Evolutionary conservation across 2,113 vertebrate genomes (phyloP).

Genomic region (Aldabrachelys gigantea): DNA sequence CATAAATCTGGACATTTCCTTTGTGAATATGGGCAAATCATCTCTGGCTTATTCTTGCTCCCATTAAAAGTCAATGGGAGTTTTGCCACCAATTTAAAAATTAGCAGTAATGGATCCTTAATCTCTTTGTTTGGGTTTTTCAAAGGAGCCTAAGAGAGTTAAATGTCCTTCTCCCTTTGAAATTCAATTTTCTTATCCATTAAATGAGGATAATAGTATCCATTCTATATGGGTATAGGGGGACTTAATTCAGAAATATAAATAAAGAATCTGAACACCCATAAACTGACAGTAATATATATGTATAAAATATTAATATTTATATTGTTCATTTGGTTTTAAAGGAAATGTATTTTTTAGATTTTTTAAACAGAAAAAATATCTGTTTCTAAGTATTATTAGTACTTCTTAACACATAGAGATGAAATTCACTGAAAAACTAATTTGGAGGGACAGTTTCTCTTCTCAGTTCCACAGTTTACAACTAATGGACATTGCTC

Average conservation of each 20-base stretch:
- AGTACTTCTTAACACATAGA: rapidly evolving
- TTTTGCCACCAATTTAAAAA: background rate
- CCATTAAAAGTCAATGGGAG: background rate
- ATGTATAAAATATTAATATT: background rate
- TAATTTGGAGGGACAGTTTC: background rate
- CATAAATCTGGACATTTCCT: background rate
- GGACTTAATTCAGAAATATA: background rate
- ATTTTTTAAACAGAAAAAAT: too few species aligned
- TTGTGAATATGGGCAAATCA: background rate
- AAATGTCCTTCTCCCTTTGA: background rate
- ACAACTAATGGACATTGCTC: background rate
- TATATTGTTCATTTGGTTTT: background rate
- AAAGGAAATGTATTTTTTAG: background rate
- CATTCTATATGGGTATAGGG: background rate
- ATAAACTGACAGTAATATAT: too few species aligned
- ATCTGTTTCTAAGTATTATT: background rate
- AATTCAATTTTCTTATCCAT: background rate
- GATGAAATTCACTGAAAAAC: background rate
- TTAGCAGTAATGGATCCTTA: background rate
- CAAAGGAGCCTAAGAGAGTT: background rate
- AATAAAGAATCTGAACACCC: background rate
- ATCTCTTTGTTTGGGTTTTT: background rate
- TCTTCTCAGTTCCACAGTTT: background rate
- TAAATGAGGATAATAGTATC: background rate
- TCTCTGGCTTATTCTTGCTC: background rate